phyloP scores from a whole-genome alignment of 2,797 vertebrate genomes.

The Oreortyx pictus region DNA sequence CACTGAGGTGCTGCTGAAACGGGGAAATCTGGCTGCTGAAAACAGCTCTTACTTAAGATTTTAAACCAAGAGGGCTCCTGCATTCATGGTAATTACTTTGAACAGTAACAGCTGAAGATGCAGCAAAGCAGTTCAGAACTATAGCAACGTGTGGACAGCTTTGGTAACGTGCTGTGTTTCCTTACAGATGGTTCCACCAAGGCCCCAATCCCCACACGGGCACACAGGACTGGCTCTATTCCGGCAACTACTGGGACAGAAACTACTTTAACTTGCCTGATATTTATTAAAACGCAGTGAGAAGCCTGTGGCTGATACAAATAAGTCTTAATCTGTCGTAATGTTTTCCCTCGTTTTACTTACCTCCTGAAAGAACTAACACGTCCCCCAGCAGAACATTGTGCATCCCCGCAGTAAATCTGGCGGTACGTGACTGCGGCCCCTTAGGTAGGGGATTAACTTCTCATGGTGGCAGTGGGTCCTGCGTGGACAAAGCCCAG shows the following conservation, averaged over 20 bases:
- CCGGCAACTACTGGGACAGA: constrained; percentile 96
- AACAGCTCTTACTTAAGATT: accelerated
- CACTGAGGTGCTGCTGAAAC: accelerated
- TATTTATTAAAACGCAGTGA: constrained; percentile 89
- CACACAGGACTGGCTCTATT: constrained; percentile 95
- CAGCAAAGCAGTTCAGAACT: constrained; percentile 69
- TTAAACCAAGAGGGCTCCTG: background rate
- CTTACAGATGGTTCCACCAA: constrained; percentile 94
- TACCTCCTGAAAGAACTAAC: constrained; percentile 67
- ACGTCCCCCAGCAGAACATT: constrained; percentile 47
- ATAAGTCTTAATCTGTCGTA: constrained; percentile 79
- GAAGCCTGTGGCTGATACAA: constrained; percentile 66
- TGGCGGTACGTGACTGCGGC: constrained; percentile 31
- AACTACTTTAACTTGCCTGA: constrained; percentile 92
- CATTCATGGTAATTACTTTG: background rate
- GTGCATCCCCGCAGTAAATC: constrained; percentile 32
- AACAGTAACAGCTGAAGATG: background rate
- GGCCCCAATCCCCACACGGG: constrained; percentile 93
- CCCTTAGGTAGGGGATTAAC: constrained; percentile 9
- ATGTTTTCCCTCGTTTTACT: constrained; percentile 74
- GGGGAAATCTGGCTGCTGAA: background rate
- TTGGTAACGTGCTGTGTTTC: background rate
- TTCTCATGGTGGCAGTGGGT: constrained; percentile 38
- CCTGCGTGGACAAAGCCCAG: constrained; percentile 21
- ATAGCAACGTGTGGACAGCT: background rate